Percentiles rank a stretch among this genome's conserved stretches.
Evolutionary conservation across 2,113 vertebrate species (phyloP).

Genomic region (Pelusios castaneus): DNA sequence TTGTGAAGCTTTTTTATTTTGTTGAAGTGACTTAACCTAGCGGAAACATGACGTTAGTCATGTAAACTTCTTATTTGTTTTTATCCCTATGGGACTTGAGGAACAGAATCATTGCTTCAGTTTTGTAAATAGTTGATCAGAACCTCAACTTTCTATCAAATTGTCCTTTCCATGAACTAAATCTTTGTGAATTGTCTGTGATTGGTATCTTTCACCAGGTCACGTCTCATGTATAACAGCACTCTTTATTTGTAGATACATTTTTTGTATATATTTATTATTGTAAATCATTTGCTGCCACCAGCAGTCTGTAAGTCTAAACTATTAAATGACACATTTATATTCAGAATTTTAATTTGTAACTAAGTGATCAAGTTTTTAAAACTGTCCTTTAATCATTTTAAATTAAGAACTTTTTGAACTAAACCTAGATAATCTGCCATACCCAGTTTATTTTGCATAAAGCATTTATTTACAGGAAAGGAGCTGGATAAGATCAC

Average conservation of each 20-base stretch:
- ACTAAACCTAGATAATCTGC: constrained; percentile 75
- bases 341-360: constrained; percentile 88
- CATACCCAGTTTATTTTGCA: constrained; percentile 80
- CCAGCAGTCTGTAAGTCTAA: constrained; percentile 91
- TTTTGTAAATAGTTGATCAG: constrained; percentile 83
- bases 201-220: constrained; percentile 87
- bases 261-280: constrained; percentile 89
- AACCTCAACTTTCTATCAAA: constrained; percentile 82
- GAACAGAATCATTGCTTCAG: constrained; percentile 80
- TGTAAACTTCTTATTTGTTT: constrained; percentile 83
- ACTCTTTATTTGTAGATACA: constrained; percentile 85
- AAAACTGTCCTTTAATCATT: constrained; percentile 78
- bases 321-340: constrained; percentile 90
- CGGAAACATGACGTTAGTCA: constrained; percentile 86
- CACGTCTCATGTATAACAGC: constrained; percentile 82
- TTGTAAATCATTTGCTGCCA: constrained; percentile 91
- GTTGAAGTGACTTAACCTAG: constrained; percentile 88
- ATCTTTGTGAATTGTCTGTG: constrained; percentile 91
- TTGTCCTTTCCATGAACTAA: constrained; percentile 81
- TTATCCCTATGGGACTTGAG: constrained; percentile 93
- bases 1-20: constrained; percentile 84
- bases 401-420: constrained; percentile 84
- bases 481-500: constrained; percentile 71
- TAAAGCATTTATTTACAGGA: constrained; percentile 75
- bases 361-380: constrained; percentile 82